These are phyloP conservation scores for Callipepla squamata DNA, from an alignment of 2,113 vertebrate genomes.

Conservation along the genomic window DNA sequence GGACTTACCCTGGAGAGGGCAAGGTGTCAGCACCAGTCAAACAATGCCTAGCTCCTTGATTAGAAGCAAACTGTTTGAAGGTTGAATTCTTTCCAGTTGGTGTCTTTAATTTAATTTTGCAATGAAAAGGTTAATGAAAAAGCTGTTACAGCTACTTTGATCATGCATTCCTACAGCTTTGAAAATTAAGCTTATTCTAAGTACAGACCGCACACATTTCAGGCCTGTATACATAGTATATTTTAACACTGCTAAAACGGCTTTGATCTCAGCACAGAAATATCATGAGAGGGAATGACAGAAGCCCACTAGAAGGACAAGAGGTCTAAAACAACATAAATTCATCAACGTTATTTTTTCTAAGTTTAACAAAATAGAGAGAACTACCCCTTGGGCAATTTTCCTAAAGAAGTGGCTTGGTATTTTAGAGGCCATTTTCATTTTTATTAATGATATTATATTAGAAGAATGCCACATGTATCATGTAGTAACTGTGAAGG, in stretches of 20 bases:
- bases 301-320: neutral
- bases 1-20: neutral
- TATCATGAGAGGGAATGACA: neutral
- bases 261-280: neutral
- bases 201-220: neutral
- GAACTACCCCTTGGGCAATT: neutral
- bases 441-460: neutral
- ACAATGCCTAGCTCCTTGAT: neutral
- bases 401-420: neutral
- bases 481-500: neutral
- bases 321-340: neutral
- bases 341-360: neutral
- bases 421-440: neutral
- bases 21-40: neutral
- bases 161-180: neutral
- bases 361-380: neutral
- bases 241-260: neutral
- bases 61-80: neutral
- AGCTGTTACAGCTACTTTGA: neutral
- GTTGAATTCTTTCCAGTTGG: neutral
- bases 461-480: neutral
- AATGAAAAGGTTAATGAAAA: neutral
- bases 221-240: neutral
- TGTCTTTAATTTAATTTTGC: constrained; percentile 1
- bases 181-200: neutral